Evolutionary conservation across 2,113 vertebrate species (phyloP), one percentile per base, ranked within the genome.

Genomic region (Psittacus erithacus): DNA sequence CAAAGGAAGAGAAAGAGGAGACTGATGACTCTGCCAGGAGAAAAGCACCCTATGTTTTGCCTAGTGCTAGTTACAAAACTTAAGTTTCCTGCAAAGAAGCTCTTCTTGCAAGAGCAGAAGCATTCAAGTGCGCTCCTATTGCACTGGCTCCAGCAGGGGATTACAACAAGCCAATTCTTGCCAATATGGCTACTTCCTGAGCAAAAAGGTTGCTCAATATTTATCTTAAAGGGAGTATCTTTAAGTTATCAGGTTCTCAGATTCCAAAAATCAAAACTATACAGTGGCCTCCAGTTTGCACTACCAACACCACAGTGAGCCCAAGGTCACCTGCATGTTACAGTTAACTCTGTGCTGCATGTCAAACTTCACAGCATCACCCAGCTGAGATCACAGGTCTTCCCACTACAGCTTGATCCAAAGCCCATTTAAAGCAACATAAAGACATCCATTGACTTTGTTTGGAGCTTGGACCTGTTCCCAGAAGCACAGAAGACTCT

Each of bases 401-500:
- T 83, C 44, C 81, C 13, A 1, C 82, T 71, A 44, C 59, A 73
- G 75, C 71, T 53, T 11, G 50, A 83, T 83, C 52, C 82, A 82
- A 39, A 92, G 44, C 52, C 84, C 74, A 4, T 87, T 82, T 60
- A 79, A n/a, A 86, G 44, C 89, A 49, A 31, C 77, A 92, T 25
- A 84, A 95, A 95, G 85, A 31, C 86, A 62, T 22, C 65, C 47
- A 82, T 20, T 92, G 93, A 88, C 69, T 90, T 60, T 3, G 0
- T 52, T 64, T 2, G 29, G 76, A 33, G 57, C 53, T 83, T 92
- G 95, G 86, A 94, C n/a, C 33, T 0, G 0, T 92, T 88, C 93
- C 93, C 95, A 95, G 92, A 73, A 88, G 52, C 69, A 94, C 88
- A 92, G 60, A 10, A 60, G 73, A 49, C 29, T 86, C 63, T 80